Base-by-base conservation (phyloP, 2,888 invertebrate species). In the Parasteatoda lunata region DNA sequence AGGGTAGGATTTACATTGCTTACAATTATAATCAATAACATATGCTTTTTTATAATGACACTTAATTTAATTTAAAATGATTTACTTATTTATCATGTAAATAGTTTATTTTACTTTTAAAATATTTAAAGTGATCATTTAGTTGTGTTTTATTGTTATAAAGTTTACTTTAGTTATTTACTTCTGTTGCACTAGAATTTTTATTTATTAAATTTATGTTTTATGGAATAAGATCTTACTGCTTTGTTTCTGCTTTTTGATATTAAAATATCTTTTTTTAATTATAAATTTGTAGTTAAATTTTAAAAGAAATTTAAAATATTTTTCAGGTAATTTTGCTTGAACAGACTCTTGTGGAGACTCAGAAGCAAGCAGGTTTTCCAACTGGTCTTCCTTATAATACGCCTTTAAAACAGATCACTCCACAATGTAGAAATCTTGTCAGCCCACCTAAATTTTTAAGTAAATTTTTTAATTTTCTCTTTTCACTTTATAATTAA, bases 331-430 rank as follows among this genome's bases (percentile, higher is more conserved):
- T 93, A 54, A 96, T 96, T 73, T 94, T 95, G 89, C 93, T 97
- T 89, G 97, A 97, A 92, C 95, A 96, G 90, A 95, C 96, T 91
- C 92, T 97, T 89, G 93, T 95, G 91, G 97, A 97, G 91, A 97
- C 97, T 0, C 97, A 97, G 92, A 95, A 95, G 91, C 95, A 95
- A 91, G 97, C 97, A 2, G 97, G 97, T 6, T 94, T 97, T 85
- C 92, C 92, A 5, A 90, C 91, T 8, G 89, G 90, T 45, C 89
- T 91, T n/a, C 91, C 91, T 11, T 86, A 90, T 59, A 91, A 89
- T 64, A 89, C 88, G 49, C 88, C 85, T n/a, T 79, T 89, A 64
- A 84, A 89, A 49, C 89, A 88, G 51, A 48, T 89, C 59, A 84
- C 85, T 47, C 88, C 89, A 13, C 89, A 89, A 51, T 89, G 77